Evolutionary conservation across 2,888 invertebrate species (phyloP).

Genomic region (Mylabris sibirica): DNA sequence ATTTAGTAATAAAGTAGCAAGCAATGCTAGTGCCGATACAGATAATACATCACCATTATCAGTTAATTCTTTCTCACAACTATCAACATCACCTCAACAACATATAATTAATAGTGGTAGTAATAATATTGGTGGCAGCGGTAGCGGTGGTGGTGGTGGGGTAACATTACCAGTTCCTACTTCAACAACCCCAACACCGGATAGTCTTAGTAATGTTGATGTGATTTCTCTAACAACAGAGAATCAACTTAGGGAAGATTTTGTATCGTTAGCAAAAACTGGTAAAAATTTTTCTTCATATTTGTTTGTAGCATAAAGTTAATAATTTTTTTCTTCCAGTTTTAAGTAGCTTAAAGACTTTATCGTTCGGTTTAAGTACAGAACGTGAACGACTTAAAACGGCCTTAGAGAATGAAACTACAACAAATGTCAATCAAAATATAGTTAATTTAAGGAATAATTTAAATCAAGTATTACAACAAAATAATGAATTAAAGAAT

Average conservation of each 20-base stretch:
- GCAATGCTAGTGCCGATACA: constrained; percentile 48
- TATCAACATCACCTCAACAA: constrained; percentile 51
- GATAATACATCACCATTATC: constrained; percentile 61
- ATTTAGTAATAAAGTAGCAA: constrained; percentile 52
- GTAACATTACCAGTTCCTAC: constrained; percentile 50
- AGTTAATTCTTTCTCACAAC: constrained; percentile 54
- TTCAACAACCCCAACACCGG: constrained; percentile 63
- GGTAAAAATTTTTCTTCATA: constrained; percentile 59
- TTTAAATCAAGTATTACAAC: constrained; percentile 73
- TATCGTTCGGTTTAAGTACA: constrained; percentile 59
- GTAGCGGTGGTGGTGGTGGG: neutral
- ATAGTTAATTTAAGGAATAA: constrained; percentile 67
- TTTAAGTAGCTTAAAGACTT: constrained; percentile 62
- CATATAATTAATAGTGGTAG: constrained; percentile 43
- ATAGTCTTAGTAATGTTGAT: constrained; percentile 64
- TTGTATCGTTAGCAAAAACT: constrained; percentile 73
- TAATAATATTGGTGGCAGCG: neutral
- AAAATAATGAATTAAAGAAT: constrained; percentile 76
- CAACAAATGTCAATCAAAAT: constrained; percentile 55
- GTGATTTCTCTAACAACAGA: constrained; percentile 58
- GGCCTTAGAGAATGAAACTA: constrained; percentile 65
- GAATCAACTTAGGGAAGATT: constrained; percentile 65
- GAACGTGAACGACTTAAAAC: constrained; percentile 72
- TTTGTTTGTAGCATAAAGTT: neutral
- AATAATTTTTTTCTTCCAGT: constrained; percentile 52